phyloP scores from a whole-genome alignment of 2,888 invertebrate genomes.

The Operophtera brumata region DNA sequence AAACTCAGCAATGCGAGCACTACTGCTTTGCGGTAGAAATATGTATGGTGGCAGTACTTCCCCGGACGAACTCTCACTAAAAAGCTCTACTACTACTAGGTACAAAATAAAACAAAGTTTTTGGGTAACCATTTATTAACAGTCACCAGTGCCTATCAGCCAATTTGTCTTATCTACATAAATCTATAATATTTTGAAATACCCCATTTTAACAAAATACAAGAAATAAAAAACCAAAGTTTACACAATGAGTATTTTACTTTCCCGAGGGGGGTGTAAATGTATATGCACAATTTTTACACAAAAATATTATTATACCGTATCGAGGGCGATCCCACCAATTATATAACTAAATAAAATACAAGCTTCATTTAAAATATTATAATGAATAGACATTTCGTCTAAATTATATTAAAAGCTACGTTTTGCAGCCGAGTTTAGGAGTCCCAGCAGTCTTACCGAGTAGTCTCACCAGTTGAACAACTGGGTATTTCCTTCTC shows the following conservation, averaged over 20 bases:
- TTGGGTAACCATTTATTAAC: slow-evolving; percentile 33
- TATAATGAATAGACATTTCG: slow-evolving; percentile 41
- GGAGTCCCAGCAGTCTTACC: too few species aligned
- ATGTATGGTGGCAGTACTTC: too few species aligned
- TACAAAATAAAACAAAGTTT: neutral
- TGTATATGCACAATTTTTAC: slow-evolving; percentile 41
- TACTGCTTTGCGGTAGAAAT: too few species aligned
- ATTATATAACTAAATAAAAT: slow-evolving; percentile 37
- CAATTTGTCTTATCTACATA: slow-evolving; percentile 46
- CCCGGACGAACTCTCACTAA: too few species aligned
- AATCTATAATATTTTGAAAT: slow-evolving; percentile 29
- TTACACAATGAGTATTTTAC: slow-evolving; percentile 17
- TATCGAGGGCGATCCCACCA: slow-evolving; percentile 33
- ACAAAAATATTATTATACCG: slow-evolving; percentile 30
- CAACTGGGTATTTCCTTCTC: too few species aligned
- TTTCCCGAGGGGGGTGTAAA: slow-evolving; percentile 25
- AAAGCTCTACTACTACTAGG: too few species aligned
- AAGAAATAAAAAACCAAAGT: slow-evolving; percentile 28
- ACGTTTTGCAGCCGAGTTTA: slow-evolving; percentile 36
- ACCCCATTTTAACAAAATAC: slow-evolving; percentile 27
- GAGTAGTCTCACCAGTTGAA: too few species aligned
- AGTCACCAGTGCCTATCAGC: slow-evolving; percentile 44
- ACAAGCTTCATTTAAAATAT: slow-evolving; percentile 41
- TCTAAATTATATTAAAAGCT: slow-evolving; percentile 41
- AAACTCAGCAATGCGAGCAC: too few species aligned